Evolutionary conservation across 2,888 invertebrate species (phyloP), one percentile per base, ranked within the genome.

Genomic region (Agrotis puta): DNA sequence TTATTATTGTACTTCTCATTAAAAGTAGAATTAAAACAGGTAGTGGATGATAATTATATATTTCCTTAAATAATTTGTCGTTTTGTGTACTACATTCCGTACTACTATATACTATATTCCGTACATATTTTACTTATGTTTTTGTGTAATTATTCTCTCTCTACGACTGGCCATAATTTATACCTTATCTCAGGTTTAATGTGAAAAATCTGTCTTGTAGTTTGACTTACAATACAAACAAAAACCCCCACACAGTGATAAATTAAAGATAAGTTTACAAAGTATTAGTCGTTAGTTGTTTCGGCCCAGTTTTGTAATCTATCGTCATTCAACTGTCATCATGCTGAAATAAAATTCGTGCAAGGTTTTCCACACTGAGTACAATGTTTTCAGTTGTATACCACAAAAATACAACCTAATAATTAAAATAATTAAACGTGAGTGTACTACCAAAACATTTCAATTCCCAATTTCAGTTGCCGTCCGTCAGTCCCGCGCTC

Each of bases 391-490:
- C 33, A 39, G 39, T 11, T 39, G 9, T 39, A 39, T 9, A 39
- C 9, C 11, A 39, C 9, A 9, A 39, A 11, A 2, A 9, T 39
- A 39, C 39, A n/a, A n/a, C n/a, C n/a, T n/a, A n/a, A n/a, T n/a
- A n/a, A n/a, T n/a, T n/a, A n/a, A n/a, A n/a, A n/a, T 9, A 11
- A 2, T 39, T 39, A 11, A 39, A 39, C 43, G 22, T 14, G 56
- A 43, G 53, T 33, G 20, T 61, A 27, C 43, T 56, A 61, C 45
- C 64, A 77, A 61, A 68, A 54, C 51, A 39, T 62, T 77, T 73
- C 62, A 68, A 73, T 73, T 62, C 51, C 39, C 57, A 0, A 50
- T 65, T 63, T 48, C 70, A 45, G 64, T 50, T 54, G 56, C 43
- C 24, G 14, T 64, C 45, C 39, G 51, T 64, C 62, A 71, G 24